Conservation (phyloP, 2,797 vertebrate species). For the Cyclura pinguis region DNA sequence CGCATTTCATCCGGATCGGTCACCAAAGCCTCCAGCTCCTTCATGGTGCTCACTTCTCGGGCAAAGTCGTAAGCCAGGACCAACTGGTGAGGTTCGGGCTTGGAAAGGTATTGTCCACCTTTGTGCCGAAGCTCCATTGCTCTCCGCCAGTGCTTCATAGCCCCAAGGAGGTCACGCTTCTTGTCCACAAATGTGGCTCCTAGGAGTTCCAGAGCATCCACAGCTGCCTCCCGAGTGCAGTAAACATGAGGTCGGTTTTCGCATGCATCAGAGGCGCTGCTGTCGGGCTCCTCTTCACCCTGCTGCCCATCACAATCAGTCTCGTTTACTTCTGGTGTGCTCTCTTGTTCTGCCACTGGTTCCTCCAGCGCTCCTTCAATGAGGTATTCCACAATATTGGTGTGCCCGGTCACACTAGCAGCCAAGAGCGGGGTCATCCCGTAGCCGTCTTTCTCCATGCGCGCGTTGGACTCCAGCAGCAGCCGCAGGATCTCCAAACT, state of each 20-base stretch:
- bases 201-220: constrained; percentile 91
- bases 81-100: constrained; percentile 87
- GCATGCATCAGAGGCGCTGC: neutral
- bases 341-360: neutral
- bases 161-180: constrained; percentile 92
- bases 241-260: constrained; percentile 55
- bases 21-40: constrained; percentile 93
- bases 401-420: constrained; percentile 95
- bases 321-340: neutral
- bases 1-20: constrained; percentile 97
- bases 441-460: constrained; percentile 94
- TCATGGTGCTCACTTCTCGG: constrained; percentile 86
- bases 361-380: constrained; percentile 80
- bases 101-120: constrained; percentile 80
- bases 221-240: constrained; percentile 85
- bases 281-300: neutral
- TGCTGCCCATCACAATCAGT: rapidly evolving
- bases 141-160: constrained; percentile 92
- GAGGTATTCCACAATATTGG: constrained; percentile 96
- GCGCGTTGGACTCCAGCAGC: constrained; percentile 89
- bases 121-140: constrained; percentile 93
- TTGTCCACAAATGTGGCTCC: constrained; percentile 97
- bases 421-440: constrained; percentile 96
- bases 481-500: constrained; percentile 97
- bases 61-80: constrained; percentile 92